phyloP scores from a whole-genome alignment of 2,888 invertebrate species.

The Frankliniella fusca region DNA sequence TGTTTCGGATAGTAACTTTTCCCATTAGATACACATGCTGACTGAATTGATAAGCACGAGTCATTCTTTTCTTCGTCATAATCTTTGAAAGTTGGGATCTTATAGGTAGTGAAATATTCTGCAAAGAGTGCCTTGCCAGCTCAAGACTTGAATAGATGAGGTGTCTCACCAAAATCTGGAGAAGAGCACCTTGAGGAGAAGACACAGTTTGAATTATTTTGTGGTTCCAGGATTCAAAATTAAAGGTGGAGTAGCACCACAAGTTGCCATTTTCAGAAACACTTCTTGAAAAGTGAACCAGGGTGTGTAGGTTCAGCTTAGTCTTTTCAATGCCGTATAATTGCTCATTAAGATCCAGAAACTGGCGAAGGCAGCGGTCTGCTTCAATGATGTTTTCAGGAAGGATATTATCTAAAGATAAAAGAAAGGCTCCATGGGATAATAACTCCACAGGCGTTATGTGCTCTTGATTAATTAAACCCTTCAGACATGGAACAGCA shows the following conservation, averaged over 20 bases:
- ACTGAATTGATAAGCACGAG: not conserved
- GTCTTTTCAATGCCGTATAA: too few relatives aligned
- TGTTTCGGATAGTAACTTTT: not conserved
- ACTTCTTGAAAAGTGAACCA: not conserved
- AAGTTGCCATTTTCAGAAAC: not conserved
- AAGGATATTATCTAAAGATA: too few relatives aligned
- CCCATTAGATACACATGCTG: not conserved
- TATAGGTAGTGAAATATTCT: not conserved
- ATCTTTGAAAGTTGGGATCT: not conserved
- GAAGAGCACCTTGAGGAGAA: not conserved
- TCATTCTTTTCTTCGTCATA: not conserved
- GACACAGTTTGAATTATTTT: not conserved
- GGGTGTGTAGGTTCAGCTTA: too few relatives aligned
- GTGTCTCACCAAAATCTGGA: not conserved
- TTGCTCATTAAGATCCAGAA: too few relatives aligned
- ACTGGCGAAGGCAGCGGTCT: too few relatives aligned
- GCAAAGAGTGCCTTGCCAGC: not conserved
- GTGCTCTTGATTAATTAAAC: too few relatives aligned
- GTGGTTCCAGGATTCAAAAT: slow-evolving; percentile 11
- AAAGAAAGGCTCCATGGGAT: too few relatives aligned
- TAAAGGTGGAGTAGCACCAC: not conserved
- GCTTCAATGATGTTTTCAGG: too few relatives aligned
- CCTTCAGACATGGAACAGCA: too few relatives aligned
- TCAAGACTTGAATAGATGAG: not conserved
- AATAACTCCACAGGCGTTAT: too few relatives aligned